Evolutionary conservation across 2,888 invertebrate species (phyloP).

Genomic region (Meiosimyza platycephala): DNA sequence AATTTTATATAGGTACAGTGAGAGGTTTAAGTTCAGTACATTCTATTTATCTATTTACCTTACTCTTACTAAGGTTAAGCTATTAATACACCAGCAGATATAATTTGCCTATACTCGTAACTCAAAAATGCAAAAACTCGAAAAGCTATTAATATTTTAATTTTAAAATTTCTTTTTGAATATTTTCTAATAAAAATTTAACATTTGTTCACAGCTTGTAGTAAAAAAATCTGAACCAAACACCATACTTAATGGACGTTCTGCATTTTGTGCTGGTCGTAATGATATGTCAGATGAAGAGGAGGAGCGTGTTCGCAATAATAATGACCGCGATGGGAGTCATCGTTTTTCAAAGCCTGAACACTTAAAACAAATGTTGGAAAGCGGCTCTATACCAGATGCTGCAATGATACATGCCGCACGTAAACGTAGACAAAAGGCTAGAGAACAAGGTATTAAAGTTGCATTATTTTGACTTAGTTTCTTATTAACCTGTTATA

Average conservation of each 20-base stretch:
- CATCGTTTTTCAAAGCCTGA: constrained; percentile 76
- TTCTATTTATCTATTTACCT: no score
- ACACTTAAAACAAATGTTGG: constrained; percentile 82
- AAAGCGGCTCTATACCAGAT: constrained; percentile 94
- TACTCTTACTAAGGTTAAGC: no score
- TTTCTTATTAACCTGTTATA: neutral
- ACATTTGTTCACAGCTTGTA: constrained; percentile 67
- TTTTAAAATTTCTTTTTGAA: no score
- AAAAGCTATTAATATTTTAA: no score
- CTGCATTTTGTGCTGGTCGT: constrained; percentile 83
- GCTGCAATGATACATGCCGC: constrained; percentile 98
- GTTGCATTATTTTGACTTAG: neutral
- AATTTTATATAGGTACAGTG: no score
- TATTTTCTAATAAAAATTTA: constrained; percentile 36
- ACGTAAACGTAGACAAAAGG: constrained; percentile 92
- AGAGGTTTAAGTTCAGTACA: no score
- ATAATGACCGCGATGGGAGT: constrained; percentile 66
- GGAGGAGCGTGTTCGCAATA: constrained; percentile 26
- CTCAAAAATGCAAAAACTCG: no score
- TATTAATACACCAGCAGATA: no score
- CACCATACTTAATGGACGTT: constrained; percentile 81
- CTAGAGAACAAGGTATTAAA: constrained; percentile 78
- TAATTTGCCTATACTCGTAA: no score
- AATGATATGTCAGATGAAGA: constrained; percentile 75
- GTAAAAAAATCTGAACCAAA: constrained; percentile 72